phyloP scores from a whole-genome alignment of 2,113 vertebrate species.

The Henicopernis longicauda region DNA sequence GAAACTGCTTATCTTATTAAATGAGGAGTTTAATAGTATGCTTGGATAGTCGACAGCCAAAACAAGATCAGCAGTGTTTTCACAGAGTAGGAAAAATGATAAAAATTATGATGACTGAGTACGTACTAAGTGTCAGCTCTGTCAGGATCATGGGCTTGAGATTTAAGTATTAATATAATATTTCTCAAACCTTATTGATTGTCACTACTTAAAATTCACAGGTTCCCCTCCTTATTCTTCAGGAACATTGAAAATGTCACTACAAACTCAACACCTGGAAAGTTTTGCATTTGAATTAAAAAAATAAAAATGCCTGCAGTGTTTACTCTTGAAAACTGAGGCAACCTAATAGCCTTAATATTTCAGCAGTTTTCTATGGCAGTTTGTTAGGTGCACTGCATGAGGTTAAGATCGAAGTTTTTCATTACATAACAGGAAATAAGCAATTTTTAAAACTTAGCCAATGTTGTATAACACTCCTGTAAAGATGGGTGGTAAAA shows the following conservation, averaged over 20 bases:
- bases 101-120: constrained; percentile 1
- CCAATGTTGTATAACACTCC: not conserved
- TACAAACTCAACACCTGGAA: not conserved
- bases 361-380: not conserved
- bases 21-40: not conserved
- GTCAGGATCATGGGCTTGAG: not conserved
- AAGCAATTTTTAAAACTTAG: not conserved
- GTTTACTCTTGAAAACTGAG: not conserved
- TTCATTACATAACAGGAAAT: not conserved
- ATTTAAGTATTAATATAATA: not conserved
- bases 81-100: not conserved
- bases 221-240: not conserved
- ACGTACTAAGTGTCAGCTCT: not conserved
- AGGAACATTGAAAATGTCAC: not conserved
- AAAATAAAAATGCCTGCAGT: not conserved
- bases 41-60: not conserved
- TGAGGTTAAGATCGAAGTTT: not conserved
- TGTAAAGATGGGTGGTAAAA: not conserved
- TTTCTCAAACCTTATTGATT: constrained; percentile 16
- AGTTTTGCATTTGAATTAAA: not conserved
- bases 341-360: not conserved
- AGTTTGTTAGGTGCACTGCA: not conserved
- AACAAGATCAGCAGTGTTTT: not conserved
- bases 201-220: not conserved
- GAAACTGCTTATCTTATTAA: constrained; percentile 18